Base-by-base conservation (phyloP, 2,888 invertebrate genomes). In the Aphidius colemani region DNA sequence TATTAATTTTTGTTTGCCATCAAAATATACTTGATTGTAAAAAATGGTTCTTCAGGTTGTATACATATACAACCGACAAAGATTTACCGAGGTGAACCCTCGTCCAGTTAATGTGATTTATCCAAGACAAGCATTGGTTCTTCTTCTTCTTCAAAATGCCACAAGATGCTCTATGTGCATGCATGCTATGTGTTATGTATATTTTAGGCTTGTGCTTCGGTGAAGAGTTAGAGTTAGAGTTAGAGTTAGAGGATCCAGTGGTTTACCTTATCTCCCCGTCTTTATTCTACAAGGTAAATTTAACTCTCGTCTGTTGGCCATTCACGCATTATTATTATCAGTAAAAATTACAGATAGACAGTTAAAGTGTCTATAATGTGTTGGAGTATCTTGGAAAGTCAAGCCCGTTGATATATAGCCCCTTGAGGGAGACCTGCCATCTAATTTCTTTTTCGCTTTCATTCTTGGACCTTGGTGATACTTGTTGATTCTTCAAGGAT, bases 401-500 rank as follows among this genome's bases (percentile, higher is more conserved):
- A 18, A 60, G 53, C 43, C 40, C 48, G 51, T 59, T 18, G 53
- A 61, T 55, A 55, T 11, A 55, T 55, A 13, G 43, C 43, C 13
- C 13, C 51, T 8, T 13, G 55, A 55, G 44, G 44, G 44, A 18
- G 9, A 18, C 7, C 18, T 43, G 10, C 55, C 44, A 30, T 30
- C 30, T 30, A 4, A 30, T 30, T 30, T 5, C 30, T 30, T 30
- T 30, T 5, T 30, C 5, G 30, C 30, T 30, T 30, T 30, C 30
- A 58, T 44, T 55, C 55, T 44, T 10, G 55, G 41, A 44, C 45
- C 44, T 55, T 44, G 44, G 57, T 57, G n/a, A 69, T 77, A 79
- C 78, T 79, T 79, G 78, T 78, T 79, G 79, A 79, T 78, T 76
- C 76, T 57, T 49, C 53, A 11, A 11, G 59, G 57, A 69, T 67